These are phyloP conservation scores for Saxidomus purpurata DNA, from an alignment of 1,140 invertebrate species.

Conservation along the genomic window DNA sequence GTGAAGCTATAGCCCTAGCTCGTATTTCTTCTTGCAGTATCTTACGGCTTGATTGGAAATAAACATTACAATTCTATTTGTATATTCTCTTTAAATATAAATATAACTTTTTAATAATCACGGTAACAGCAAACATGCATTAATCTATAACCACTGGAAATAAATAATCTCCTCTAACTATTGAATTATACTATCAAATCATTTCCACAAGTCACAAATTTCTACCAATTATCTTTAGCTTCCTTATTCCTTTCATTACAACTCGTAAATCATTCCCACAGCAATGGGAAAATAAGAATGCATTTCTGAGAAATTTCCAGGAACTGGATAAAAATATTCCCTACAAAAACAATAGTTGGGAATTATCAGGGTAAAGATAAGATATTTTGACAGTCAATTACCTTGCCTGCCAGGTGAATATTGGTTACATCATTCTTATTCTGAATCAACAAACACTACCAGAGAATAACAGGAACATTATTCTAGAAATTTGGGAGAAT, in stretches of 20 bases:
- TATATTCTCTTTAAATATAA: too few species aligned
- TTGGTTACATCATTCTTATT: not conserved
- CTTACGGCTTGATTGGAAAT: too few species aligned
- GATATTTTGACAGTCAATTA: conserved; percentile 50
- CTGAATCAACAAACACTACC: conserved; percentile 7
- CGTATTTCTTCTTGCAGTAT: too few species aligned
- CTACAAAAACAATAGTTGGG: conserved; percentile 1
- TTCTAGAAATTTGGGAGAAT: not conserved
- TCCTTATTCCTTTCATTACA: not conserved
- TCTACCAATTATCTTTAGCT: not conserved
- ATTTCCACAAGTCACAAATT: too few species aligned
- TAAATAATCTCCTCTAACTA: too few species aligned
- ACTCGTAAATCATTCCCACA: not conserved
- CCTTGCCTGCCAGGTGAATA: conserved; percentile 26
- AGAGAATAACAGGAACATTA: not conserved
- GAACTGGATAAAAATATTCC: not conserved
- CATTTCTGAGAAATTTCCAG: conserved; percentile 6
- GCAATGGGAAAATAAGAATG: not conserved
- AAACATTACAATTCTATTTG: too few species aligned
- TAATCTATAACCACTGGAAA: too few species aligned
- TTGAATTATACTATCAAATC: too few species aligned
- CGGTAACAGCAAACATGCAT: too few species aligned
- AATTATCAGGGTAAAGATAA: not conserved
- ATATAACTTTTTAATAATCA: too few species aligned
- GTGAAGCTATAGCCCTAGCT: too few species aligned